These are phyloP conservation scores for Wiebesia pumilae DNA, from an alignment of 1,140 invertebrate genomes.

Conservation along the genomic window DNA sequence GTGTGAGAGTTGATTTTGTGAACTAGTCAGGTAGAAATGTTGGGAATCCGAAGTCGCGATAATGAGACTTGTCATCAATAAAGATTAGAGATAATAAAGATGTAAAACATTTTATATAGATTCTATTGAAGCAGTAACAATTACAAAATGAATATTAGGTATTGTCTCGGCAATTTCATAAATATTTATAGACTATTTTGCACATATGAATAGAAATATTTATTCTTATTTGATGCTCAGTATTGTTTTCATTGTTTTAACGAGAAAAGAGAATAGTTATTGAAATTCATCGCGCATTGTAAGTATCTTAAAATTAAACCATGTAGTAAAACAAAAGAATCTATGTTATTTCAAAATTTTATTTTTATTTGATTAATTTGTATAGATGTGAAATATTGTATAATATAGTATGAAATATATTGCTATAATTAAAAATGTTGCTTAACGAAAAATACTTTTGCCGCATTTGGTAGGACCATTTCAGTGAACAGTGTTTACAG, in stretches of 20 bases:
- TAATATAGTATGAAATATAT: neutral
- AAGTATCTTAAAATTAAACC: neutral
- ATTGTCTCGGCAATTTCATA: constrained; percentile 21
- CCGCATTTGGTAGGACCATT: neutral
- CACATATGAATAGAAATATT: constrained; percentile 12
- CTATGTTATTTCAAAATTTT: neutral
- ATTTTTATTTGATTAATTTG: neutral
- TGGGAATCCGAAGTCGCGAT: neutral
- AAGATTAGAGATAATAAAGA: neutral
- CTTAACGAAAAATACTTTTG: neutral
- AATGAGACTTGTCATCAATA: neutral
- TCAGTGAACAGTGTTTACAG: no score
- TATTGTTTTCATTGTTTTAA: constrained; percentile 26
- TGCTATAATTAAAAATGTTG: neutral
- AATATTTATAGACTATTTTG: constrained; percentile 22
- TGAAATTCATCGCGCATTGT: constrained; percentile 14
- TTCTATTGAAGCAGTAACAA: no score
- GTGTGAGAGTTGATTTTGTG: neutral
- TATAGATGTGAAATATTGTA: neutral
- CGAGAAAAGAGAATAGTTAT: constrained; percentile 4
- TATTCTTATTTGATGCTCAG: neutral
- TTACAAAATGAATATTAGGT: neutral
- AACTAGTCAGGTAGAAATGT: neutral
- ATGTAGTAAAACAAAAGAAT: neutral
- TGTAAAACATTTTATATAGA: neutral